Percentiles rank a stretch among this genome's conserved stretches.
phyloP scores from a whole-genome alignment of 2,113 vertebrate genomes.

The Synchiropus splendidus region DNA sequence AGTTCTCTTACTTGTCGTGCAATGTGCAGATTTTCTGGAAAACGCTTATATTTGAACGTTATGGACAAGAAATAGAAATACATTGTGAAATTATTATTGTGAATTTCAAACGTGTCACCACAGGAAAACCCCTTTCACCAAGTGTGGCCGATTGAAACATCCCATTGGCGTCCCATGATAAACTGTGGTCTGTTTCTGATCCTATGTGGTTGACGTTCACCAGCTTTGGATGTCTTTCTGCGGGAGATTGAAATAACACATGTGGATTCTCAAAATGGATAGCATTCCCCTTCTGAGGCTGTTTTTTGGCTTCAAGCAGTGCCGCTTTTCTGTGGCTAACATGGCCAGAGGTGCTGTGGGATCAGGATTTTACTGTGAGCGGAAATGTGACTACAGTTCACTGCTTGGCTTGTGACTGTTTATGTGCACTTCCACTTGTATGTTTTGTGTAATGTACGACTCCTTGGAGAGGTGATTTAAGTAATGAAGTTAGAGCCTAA shows the following conservation, averaged over 20 bases:
- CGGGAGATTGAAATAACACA: no score
- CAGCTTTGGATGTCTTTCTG: no score
- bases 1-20: no score
- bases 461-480: conserved; percentile 15
- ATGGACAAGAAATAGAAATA: no score
- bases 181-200: no score
- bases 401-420: background rate
- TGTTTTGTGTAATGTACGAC: background rate
- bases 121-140: no score
- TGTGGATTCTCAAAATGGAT: conserved; percentile 27
- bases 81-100: no score
- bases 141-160: no score
- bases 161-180: no score
- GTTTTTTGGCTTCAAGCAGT: conserved; percentile 6
- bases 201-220: background rate
- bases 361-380: conserved; percentile 1
- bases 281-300: conserved; percentile 20
- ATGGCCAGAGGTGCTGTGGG: background rate
- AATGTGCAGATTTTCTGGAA: no score
- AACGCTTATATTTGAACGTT: no score
- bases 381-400: conserved; percentile 3
- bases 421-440: background rate
- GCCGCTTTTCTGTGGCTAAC: background rate
- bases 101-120: no score
- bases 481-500: conserved; percentile 7